These are phyloP conservation scores for Pangasianodon gigas DNA, from an alignment of 2,113 vertebrate species.

Conservation along the genomic window DNA sequence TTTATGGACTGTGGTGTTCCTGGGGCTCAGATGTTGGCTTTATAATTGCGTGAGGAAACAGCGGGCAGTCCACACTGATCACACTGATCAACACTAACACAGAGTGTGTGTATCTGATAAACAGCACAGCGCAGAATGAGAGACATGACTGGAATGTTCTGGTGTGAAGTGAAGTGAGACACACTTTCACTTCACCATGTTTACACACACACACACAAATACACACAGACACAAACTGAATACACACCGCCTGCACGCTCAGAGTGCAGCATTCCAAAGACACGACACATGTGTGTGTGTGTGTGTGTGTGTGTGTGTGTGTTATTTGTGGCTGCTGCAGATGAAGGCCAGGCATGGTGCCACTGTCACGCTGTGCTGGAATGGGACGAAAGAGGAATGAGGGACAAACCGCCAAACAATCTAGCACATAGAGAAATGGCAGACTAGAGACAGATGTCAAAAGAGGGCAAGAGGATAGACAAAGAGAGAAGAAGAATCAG, in stretches of 20 bases:
- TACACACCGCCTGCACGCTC: background rate
- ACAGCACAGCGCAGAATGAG: background rate
- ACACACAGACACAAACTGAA: background rate
- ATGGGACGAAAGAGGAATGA: constrained; percentile 25
- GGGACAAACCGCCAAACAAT: constrained; percentile 9
- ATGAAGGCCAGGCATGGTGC: constrained; percentile 25
- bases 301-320: background rate
- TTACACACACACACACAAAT: background rate
- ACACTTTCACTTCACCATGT: background rate
- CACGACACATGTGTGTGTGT: background rate
- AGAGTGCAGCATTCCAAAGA: background rate
- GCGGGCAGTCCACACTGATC: background rate
- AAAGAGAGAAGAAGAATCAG: too few species aligned
- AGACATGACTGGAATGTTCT: background rate
- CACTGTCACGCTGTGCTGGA: constrained; percentile 24
- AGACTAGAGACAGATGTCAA: background rate
- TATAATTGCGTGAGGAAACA: background rate
- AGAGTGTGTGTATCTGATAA: background rate
- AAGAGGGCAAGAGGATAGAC: background rate
- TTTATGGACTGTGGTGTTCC: background rate
- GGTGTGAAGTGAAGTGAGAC: background rate
- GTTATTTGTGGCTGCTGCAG: constrained; percentile 7
- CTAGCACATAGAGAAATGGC: constrained; percentile 45
- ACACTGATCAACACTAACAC: background rate
- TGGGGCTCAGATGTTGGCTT: background rate